These are phyloP conservation scores for Chrysomallon squamiferum DNA, from an alignment of 1,140 invertebrate genomes.

Conservation along the genomic window DNA sequence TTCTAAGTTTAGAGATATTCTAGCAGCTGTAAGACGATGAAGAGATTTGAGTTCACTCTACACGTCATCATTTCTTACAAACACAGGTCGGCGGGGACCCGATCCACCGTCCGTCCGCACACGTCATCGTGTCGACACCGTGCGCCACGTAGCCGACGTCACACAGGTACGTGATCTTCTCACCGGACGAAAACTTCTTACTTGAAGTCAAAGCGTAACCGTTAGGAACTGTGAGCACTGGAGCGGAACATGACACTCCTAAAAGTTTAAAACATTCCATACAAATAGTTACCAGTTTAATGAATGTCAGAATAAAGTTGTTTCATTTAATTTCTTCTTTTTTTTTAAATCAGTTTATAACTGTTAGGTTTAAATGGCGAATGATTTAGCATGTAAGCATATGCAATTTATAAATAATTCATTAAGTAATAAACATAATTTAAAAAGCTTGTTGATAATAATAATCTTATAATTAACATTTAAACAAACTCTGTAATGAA, in stretches of 20 bases:
- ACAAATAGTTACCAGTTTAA: neutral
- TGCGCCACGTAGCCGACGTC: conserved; percentile 22
- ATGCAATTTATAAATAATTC: no score
- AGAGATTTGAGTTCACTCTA: no score
- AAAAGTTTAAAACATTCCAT: conserved; percentile 3
- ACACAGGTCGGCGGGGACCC: conserved; percentile 16
- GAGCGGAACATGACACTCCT: conserved; percentile 17
- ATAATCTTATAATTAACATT: no score
- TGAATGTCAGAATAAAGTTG: neutral
- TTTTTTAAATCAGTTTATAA: no score
- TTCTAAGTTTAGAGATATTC: no score
- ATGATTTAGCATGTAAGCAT: no score
- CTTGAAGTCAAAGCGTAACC: conserved; percentile 14
- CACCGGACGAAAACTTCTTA: conserved; percentile 14
- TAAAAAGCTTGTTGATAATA: no score
- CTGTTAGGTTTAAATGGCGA: no score
- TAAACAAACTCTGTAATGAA: no score
- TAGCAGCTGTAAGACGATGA: no score
- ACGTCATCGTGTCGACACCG: conserved; percentile 16
- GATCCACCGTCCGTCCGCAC: conserved; percentile 21
- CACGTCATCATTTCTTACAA: conserved; percentile 25
- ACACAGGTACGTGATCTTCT: conserved; percentile 28
- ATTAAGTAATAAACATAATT: no score
- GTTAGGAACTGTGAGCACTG: conserved; percentile 12
- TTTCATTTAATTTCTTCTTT: no score